phyloP scores from a whole-genome alignment of 2,797 vertebrate genomes.

The Tauraco hartlaubi region DNA sequence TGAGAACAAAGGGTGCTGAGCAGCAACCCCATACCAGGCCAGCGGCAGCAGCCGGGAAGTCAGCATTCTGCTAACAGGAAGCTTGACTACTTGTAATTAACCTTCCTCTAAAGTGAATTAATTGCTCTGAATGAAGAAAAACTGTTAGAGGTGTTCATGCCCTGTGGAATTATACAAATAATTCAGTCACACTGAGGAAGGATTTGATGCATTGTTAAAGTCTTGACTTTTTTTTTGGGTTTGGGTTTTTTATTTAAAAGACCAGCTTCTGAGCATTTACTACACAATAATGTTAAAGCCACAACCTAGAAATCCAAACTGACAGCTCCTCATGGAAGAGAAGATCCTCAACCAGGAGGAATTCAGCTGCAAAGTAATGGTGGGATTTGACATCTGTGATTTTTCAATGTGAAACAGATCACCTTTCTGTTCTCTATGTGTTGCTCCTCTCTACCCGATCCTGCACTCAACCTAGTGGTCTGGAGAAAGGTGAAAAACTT shows the following conservation, averaged over 20 bases:
- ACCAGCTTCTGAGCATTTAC: neutral
- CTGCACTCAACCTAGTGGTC: neutral
- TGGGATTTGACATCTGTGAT: neutral
- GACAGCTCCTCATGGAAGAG: neutral
- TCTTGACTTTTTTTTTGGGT: neutral
- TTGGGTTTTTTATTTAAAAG: neutral
- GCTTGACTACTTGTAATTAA: neutral
- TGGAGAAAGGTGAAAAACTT: neutral
- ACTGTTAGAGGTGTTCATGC: neutral
- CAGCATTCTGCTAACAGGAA: neutral
- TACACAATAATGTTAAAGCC: neutral
- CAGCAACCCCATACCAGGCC: accelerated
- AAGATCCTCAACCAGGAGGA: neutral
- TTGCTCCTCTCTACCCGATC: neutral
- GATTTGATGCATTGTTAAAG: neutral
- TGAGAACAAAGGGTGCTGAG: neutral
- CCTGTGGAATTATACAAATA: neutral
- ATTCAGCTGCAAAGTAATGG: neutral
- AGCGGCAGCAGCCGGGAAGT: neutral
- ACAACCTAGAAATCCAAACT: neutral
- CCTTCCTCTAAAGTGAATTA: neutral
- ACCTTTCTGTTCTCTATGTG: neutral
- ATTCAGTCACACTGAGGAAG: neutral
- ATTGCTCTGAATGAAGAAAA: neutral
- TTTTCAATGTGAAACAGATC: neutral